Base-by-base conservation (phyloP, 2,113 vertebrate species). In the Colistium nudipinnis region DNA sequence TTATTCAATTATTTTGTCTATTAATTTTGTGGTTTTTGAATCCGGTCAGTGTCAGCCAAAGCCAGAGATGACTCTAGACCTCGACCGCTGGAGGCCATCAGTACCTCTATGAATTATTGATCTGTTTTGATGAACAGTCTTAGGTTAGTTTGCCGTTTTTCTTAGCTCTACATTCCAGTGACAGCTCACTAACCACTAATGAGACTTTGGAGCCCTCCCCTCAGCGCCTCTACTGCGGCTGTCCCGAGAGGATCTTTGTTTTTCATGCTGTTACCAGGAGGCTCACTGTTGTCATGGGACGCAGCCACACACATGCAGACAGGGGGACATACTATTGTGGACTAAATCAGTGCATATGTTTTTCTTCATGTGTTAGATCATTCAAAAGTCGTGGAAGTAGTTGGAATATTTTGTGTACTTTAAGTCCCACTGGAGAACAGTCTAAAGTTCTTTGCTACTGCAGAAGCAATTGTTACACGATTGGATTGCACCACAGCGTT, bases 231-330 rank as follows among this genome's bases (percentile, higher is more conserved):
- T 28, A 3, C 45, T 47, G 54, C 36, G 0, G 10, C 31, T 0
- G 22, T 85, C 86, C 84, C 87, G 4, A n/a, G 7, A 49, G 25
- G 81, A 75, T 31, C 22, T 57, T 76, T 92, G 91, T 91, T 91
- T 88, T 89, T 83, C 86, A 71, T 30, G 65, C 51, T 52, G 82
- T 82, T 70, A 62, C 83, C 83, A 78, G 45, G 81, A 71, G 71
- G 31, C 64, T 70, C 25, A 1, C 19, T 56, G 88, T 83, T 87
- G 83, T 88, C 80, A 88, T 11, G 83, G 70, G 86, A 59, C 39
- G 33, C 76, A 73, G 8, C 43, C 13, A 12, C 76, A 67, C 61
- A 57, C 73, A 59, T n/a, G 24, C 41, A 72, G 25, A 43, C 45
- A n/a, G 22, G 70, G 12, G 14, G 62, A 52, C 65, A 64, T 36